phyloP scores from a whole-genome alignment of 2,797 vertebrate species.

The Acrocephalus scirpaceus region DNA sequence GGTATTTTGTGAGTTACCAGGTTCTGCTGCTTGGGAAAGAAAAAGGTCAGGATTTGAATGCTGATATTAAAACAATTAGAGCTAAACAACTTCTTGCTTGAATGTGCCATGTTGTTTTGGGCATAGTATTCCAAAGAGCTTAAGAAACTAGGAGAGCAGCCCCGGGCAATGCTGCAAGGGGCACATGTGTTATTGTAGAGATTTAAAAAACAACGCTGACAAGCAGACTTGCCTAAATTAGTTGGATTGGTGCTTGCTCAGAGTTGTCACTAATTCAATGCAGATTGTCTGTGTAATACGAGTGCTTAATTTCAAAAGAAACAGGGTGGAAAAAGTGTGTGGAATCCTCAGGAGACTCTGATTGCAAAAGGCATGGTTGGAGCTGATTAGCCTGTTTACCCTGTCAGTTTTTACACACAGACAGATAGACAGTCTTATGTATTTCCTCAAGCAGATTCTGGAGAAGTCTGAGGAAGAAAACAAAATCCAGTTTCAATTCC shows the following conservation, averaged over 20 bases:
- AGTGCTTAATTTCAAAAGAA: constrained; percentile 47
- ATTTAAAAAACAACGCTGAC: constrained; percentile 26
- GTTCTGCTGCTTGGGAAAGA: background rate
- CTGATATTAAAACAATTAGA: background rate
- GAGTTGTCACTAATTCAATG: constrained; percentile 7
- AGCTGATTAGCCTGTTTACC: constrained; percentile 42
- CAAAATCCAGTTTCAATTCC: background rate
- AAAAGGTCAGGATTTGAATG: background rate
- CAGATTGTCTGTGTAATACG: constrained; percentile 1
- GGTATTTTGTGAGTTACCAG: background rate
- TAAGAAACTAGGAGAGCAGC: background rate
- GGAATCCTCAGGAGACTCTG: constrained; percentile 20
- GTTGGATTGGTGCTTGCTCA: background rate
- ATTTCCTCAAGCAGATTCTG: background rate
- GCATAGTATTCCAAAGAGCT: background rate
- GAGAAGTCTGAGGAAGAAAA: background rate
- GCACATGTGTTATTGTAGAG: background rate
- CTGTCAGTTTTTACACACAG: background rate
- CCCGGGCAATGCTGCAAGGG: background rate
- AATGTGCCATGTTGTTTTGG: background rate
- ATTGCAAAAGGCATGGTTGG: constrained; percentile 23
- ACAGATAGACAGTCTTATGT: background rate
- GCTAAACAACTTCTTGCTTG: background rate
- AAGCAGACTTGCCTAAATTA: constrained; percentile 1
- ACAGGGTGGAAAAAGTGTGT: background rate